Base-by-base conservation (phyloP, 2,113 vertebrate genomes). In the Chunga burmeisteri region DNA sequence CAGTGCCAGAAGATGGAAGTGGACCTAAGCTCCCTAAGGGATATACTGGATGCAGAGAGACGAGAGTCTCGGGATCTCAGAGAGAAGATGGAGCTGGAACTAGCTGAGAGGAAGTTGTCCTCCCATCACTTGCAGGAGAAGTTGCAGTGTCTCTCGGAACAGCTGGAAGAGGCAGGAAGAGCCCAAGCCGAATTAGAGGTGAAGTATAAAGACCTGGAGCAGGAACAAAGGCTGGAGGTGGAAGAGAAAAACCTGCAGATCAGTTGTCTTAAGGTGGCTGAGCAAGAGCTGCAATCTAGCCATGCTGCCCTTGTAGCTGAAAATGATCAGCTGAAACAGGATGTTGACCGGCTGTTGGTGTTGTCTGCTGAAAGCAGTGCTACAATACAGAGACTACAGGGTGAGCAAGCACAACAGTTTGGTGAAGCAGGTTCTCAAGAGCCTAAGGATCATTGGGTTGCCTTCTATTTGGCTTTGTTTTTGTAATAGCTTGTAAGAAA, bases 1-100 rank as follows among this genome's bases (percentile, higher is more conserved):
- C 98, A 99, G 91, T 99, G 99, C 96, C 98, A 98, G 86, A 97
- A 98, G 93, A 98, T 99, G 96, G 99, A 99, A 94, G 84, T 95
- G 74, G 98, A 99, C 73, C 94, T 98, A 49, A 94, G 59, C 10
- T 98, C 98, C 58, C 71, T 98, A 44, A 91, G 79, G 29, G 97
- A 82, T 50, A 84, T 70, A 42, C 78, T 98, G 22, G 98, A 98
- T 91, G 94, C 95, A 22, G 98, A 99, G 94, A 97, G 93, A 95
- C 96, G 42, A 65, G 86, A 92, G 32, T 93, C 83, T 23, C 93
- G 5, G 36, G 84, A 80, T 71, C 42, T 96, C 23, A 92, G 96
- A 61, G 93, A 97, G 80, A 96, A 92, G 81, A 75, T 98, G 91
- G 98, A 98, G 90, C 94, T 97, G 53, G 98, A 99, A 72, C 59